Percentiles rank a stretch among this genome's conserved stretches.
phyloP scores from a whole-genome alignment of 1,140 invertebrate species.

The Leptinotarsa texana region DNA sequence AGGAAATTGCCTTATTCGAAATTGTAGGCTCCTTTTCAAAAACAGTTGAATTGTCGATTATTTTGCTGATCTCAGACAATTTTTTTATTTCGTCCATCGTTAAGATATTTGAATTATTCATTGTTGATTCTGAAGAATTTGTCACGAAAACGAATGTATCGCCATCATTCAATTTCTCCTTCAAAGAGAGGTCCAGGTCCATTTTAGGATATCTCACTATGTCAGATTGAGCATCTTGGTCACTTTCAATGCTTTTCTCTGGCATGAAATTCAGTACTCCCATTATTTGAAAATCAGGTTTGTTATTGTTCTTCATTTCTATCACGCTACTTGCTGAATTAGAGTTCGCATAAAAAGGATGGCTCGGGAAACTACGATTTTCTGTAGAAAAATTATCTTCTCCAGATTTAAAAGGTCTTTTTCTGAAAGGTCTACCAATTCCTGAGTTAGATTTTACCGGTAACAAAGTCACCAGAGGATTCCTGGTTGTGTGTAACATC shows the following conservation, averaged over 20 bases:
- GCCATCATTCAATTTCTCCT: conserved; percentile 24
- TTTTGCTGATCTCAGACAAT: conserved; percentile 58
- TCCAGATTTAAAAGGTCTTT: conserved; percentile 56
- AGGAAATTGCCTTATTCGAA: conserved; percentile 63
- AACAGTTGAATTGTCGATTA: conserved; percentile 58
- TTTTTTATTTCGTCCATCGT: conserved; percentile 47
- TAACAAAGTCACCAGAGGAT: conserved; percentile 62
- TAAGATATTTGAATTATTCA: conserved; percentile 37
- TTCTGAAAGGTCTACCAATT: conserved; percentile 60
- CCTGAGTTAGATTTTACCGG: conserved; percentile 68
- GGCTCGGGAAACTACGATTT: conserved; percentile 52
- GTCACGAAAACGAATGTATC: conserved; percentile 27
- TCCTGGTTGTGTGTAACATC: conserved; percentile 56
- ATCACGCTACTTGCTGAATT: conserved; percentile 31
- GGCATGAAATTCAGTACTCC: conserved; percentile 48
- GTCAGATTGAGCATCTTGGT: conserved; percentile 26
- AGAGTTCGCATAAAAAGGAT: conserved; percentile 55
- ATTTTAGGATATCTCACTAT: conserved; percentile 45
- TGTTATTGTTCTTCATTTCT: conserved; percentile 36
- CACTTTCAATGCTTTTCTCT: conserved; percentile 30
- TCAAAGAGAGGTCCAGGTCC: conserved; percentile 35
- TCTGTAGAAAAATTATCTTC: conserved; percentile 39
- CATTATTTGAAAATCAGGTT: conserved; percentile 48
- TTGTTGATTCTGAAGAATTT: conserved; percentile 22
- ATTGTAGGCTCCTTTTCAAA: conserved; percentile 57